A percentile compares a stretch with the other conserved stretches of the same genome.
These are phyloP conservation scores for Neosalanx taihuensis DNA, from an alignment of 2,797 vertebrate genomes.

Conservation along the genomic window DNA sequence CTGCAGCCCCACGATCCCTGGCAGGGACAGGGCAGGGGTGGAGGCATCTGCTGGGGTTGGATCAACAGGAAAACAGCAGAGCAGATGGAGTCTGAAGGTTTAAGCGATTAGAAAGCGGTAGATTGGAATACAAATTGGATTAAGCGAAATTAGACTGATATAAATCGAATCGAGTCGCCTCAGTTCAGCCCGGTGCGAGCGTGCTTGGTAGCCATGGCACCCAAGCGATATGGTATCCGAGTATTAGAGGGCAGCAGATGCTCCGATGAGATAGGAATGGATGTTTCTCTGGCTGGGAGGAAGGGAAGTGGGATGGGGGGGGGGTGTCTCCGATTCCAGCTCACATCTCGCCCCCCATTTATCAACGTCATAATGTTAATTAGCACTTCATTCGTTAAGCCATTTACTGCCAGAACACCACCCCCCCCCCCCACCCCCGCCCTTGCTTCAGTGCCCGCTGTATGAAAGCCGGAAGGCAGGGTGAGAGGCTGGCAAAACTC, in stretches of 20 bases:
- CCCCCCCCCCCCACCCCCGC: slow-evolving; percentile 63
- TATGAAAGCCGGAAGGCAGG: slow-evolving; percentile 48
- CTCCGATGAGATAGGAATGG: slow-evolving; percentile 94
- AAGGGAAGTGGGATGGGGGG: slow-evolving; percentile 60
- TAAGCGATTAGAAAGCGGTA: slow-evolving; percentile 97
- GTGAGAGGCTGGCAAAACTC: slow-evolving; percentile 9
- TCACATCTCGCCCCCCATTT: slow-evolving; percentile 91
- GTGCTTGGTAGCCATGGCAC: slow-evolving; percentile 56
- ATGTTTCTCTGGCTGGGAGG: slow-evolving; percentile 82
- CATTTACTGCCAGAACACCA: slow-evolving; percentile 75
- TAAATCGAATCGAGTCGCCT: slow-evolving; percentile 93
- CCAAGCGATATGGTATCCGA: slow-evolving; percentile 72
- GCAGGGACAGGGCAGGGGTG: slow-evolving; percentile 84
- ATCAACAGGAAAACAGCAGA: slow-evolving; percentile 78
- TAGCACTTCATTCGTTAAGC: slow-evolving; percentile 94
- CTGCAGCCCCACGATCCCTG: slow-evolving; percentile 65
- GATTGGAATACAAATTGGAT: slow-evolving; percentile 99
- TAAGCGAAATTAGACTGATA: slow-evolving; percentile 99
- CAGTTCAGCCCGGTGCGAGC: slow-evolving; percentile 78
- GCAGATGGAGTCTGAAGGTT: slow-evolving; percentile 97
- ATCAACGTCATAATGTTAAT: slow-evolving; percentile 96
- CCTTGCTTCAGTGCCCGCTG: slow-evolving; percentile 55
- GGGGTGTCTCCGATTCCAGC: slow-evolving; percentile 78
- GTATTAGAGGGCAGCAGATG: slow-evolving; percentile 93
- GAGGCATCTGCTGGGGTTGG: slow-evolving; percentile 91